Conservation (phyloP, 2,888 invertebrate genomes). For the Erpobdella octoculata region DNA sequence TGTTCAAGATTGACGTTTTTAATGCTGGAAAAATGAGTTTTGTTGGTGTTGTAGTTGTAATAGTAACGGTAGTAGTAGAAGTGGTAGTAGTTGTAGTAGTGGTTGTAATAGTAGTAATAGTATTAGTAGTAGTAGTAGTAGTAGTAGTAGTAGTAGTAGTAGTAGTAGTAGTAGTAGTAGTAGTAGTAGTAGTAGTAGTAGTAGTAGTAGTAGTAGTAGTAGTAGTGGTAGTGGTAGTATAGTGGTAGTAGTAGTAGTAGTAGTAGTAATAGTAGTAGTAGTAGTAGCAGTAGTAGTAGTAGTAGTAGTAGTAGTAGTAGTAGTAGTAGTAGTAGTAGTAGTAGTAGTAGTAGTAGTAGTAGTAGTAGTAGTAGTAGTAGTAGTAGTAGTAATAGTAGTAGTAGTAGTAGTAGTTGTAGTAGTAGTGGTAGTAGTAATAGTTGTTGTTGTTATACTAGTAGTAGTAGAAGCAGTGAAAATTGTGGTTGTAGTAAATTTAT, state of each 20-base stretch:
- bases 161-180: slow-evolving; percentile 30
- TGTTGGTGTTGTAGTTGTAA: too few relatives aligned
- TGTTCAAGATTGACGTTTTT: too few relatives aligned
- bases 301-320: slow-evolving; percentile 29
- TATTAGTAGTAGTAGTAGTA: too few relatives aligned
- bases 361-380: slow-evolving; percentile 23
- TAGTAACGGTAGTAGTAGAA: too few relatives aligned
- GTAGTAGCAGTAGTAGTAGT: slow-evolving; percentile 30
- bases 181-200: slow-evolving; percentile 29
- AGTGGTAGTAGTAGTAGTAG: slow-evolving; percentile 11
- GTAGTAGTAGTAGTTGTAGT: slow-evolving; percentile 22
- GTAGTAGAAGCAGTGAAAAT: slow-evolving; percentile 25
- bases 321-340: slow-evolving; percentile 25
- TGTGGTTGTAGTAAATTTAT: slow-evolving; percentile 18
- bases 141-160: slow-evolving; percentile 28
- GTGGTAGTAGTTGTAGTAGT: slow-evolving; percentile 24
- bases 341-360: slow-evolving; percentile 27
- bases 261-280: slow-evolving; percentile 28
- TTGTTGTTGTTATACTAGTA: slow-evolving; percentile 23
- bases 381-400: slow-evolving; percentile 27
- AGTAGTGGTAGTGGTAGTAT: slow-evolving; percentile 27
- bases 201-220: too few relatives aligned
- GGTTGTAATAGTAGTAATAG: too few relatives aligned
- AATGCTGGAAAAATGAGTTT: too few relatives aligned
- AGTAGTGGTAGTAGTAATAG: slow-evolving; percentile 26